These are phyloP conservation scores for Orgyia antiqua DNA, from an alignment of 2,888 invertebrate genomes.

Conservation along the genomic window DNA sequence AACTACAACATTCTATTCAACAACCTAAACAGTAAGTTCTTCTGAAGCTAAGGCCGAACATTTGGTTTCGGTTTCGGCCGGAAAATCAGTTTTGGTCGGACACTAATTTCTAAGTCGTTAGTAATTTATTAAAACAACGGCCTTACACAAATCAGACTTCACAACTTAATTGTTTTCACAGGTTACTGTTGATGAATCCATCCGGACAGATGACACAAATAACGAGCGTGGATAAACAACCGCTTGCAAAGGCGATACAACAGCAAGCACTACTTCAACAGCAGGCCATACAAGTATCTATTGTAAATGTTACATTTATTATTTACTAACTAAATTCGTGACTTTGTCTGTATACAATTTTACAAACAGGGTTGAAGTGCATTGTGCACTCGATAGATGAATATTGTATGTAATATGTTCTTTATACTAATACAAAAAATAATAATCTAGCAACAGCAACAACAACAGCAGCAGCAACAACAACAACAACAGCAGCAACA, in stretches of 20 bases:
- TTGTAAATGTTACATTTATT: constrained; percentile 8
- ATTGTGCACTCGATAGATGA: too few species aligned
- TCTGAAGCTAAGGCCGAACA: too few species aligned
- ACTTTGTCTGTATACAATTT: too few species aligned
- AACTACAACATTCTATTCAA: constrained; percentile 69
- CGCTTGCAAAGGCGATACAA: constrained; percentile 69
- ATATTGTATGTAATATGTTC: too few species aligned
- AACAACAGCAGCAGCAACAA: constrained; percentile 28
- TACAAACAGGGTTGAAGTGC: too few species aligned
- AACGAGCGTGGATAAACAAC: constrained; percentile 71
- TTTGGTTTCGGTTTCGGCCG: too few species aligned
- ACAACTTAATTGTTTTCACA: too few species aligned
- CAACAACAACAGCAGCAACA: constrained; percentile 40
- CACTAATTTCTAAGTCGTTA: too few species aligned
- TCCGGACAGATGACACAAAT: constrained; percentile 77
- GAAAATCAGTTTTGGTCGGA: too few species aligned
- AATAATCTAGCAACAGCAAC: neutral
- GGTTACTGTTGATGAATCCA: constrained; percentile 78
- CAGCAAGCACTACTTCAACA: constrained; percentile 59
- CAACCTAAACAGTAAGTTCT: constrained; percentile 61
- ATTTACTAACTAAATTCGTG: neutral
- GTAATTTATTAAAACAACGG: too few species aligned
- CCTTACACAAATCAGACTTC: too few species aligned
- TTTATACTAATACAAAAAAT: too few species aligned
- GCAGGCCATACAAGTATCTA: constrained; percentile 52